These are phyloP conservation scores for Benthosema pterotum DNA, from an alignment of 2,797 vertebrate genomes.

Conservation along the genomic window DNA sequence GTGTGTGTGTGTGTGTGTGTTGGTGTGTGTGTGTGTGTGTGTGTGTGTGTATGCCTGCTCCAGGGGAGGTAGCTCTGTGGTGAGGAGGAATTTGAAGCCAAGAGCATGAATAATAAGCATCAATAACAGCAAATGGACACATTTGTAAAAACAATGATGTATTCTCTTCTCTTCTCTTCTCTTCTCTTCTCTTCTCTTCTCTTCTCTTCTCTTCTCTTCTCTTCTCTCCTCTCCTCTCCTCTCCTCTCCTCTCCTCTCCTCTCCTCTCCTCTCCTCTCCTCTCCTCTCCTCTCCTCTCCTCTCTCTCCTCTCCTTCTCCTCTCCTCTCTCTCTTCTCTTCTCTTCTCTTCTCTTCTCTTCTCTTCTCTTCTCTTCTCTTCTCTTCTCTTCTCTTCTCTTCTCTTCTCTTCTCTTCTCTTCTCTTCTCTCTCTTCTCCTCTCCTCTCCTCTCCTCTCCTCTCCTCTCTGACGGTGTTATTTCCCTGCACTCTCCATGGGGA, in stretches of 20 bases:
- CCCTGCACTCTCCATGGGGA: constrained; percentile 31
- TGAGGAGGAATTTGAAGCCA: too few species aligned
- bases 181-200: too few species aligned
- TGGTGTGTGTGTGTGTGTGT: not conserved
- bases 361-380: constrained; percentile 3
- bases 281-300: constrained; percentile 19
- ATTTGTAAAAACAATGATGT: too few species aligned
- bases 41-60: not conserved
- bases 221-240: not conserved
- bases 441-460: constrained; percentile 13
- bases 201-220: too few species aligned
- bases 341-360: constrained; percentile 1
- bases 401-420: not conserved
- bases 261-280: not conserved
- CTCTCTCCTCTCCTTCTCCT: too few species aligned
- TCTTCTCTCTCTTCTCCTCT: not conserved
- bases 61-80: too few species aligned
- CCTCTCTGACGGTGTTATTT: constrained; percentile 31
- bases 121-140: too few species aligned
- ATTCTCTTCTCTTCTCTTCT: too few species aligned
- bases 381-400: not conserved
- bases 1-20: not conserved
- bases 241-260: constrained; percentile 5
- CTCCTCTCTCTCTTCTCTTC: not conserved
- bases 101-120: too few species aligned